Base-by-base conservation (phyloP, 1,140 invertebrate species). In the Caenorhabditis brenneri region DNA sequence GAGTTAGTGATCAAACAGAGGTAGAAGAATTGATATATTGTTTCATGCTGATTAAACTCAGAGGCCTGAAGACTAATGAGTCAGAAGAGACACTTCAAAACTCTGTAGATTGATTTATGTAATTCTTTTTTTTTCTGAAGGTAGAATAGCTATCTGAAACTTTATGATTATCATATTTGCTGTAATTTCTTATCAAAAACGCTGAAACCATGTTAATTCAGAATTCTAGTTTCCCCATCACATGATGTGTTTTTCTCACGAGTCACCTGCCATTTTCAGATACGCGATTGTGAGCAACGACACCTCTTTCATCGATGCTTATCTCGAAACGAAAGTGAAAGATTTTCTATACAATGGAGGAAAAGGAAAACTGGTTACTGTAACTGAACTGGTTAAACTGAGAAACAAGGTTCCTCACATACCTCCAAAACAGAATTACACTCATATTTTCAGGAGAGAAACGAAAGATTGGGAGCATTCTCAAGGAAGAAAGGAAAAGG, bases 401-500 rank as follows among this genome's bases (percentile, higher is more conserved):
- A 46, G 89, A 79, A 90, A 90, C 74, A 90, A 91, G 42, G 78
- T 84, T 12, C 22, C 7, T 60, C 31, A 22, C 12, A 16, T 29
- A 3, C n/a, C 42, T 79, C 58, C 48, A 29, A 24, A n/a, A 19
- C 19, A 36, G 78, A 24, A 31, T 7, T 19, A 49, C n/a, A 33
- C 6, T 19, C 10, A 27, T 1, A 12, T 0, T 24, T 78, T 81
- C 42, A 84, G 84, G 89, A 90, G 69, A 80, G 89, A 84, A 90
- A 90, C 78, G 89, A 88, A 80, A 42, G 85, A 53, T 55, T 90
- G 1, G 85, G 90, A n/a, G 89, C 89, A n/a, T 89, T 89, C 19
- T 86, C 79, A 16, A 78, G 89, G 33, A 90, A 90, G 84, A 90
- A 90, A 74, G 89, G 89, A 58, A 90, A 91, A 84, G 89, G 89